Percentiles rank a stretch among this genome's conserved stretches.
Conservation (phyloP, 2,888 invertebrate species). For the Idaea straminata region DNA sequence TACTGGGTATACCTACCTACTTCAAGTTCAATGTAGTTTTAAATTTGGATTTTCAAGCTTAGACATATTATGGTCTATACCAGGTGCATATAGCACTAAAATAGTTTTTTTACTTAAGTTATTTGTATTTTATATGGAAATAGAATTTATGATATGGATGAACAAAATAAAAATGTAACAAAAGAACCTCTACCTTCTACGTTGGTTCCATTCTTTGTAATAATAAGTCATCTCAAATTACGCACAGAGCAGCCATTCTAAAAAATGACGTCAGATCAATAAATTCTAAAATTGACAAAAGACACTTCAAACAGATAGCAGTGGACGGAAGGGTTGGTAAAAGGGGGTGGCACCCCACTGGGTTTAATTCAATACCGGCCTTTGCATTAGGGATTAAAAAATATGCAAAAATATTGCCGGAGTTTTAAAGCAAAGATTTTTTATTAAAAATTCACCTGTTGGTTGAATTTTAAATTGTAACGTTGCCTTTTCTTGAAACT, state of each 20-base stretch:
- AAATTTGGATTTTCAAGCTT: too few relatives aligned
- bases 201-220: neutral
- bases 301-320: conserved; percentile 17
- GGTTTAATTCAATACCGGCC: conserved; percentile 15
- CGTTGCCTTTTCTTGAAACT: neutral
- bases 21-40: too few relatives aligned
- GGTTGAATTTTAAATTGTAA: neutral
- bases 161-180: too few relatives aligned
- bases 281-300: conserved; percentile 8
- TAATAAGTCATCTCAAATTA: neutral
- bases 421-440: neutral
- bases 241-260: neutral
- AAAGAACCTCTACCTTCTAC: too few relatives aligned
- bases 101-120: too few relatives aligned
- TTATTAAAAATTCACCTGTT: neutral
- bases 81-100: too few relatives aligned
- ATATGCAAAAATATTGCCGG: neutral
- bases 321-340: conserved; percentile 22
- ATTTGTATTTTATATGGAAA: too few relatives aligned
- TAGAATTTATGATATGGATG: too few relatives aligned
- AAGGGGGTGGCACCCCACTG: conserved; percentile 16
- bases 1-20: too few relatives aligned
- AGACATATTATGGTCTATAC: too few relatives aligned
- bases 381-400: neutral
- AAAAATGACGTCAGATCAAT: neutral